A percentile compares a stretch with the other conserved stretches of the same genome.
Evolutionary conservation across 2,797 vertebrate species (phyloP).

Genomic region (Labroides dimidiatus): DNA sequence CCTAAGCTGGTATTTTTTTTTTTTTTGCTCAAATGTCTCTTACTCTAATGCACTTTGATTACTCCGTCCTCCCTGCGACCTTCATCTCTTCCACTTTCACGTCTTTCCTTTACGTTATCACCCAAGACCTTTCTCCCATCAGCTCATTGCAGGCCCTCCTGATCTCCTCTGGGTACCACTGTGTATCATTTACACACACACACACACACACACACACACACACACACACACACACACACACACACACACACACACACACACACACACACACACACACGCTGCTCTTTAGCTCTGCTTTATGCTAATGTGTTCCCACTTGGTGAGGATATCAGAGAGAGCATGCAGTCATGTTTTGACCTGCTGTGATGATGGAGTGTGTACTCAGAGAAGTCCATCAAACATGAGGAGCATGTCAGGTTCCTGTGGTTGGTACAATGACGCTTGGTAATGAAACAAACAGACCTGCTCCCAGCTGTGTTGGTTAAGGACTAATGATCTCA

Average conservation of each 20-base stretch:
- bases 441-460: not conserved
- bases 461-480: not conserved
- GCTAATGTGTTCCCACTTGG: not conserved
- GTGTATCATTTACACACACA: slow-evolving; percentile 1
- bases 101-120: slow-evolving; percentile 14
- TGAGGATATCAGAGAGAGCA: slow-evolving; percentile 6
- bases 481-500: not conserved
- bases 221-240: too few species aligned
- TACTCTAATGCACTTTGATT: slow-evolving; percentile 40
- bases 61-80: slow-evolving; percentile 44
- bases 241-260: too few species aligned
- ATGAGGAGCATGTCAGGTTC: not conserved
- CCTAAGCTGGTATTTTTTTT: not conserved
- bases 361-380: slow-evolving; percentile 14
- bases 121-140: slow-evolving; percentile 1
- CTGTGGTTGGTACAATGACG: slow-evolving; percentile 6
- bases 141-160: slow-evolving; percentile 7
- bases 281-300: not conserved
- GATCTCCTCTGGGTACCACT: not conserved
- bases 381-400: slow-evolving; percentile 6
- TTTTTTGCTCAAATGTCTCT: not conserved
- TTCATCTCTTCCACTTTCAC: slow-evolving; percentile 35
- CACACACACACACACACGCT: not conserved
- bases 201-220: not conserved
- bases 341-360: not conserved